Evolutionary conservation across 2,797 vertebrate genomes (phyloP).

Genomic region (Platalea minor): DNA sequence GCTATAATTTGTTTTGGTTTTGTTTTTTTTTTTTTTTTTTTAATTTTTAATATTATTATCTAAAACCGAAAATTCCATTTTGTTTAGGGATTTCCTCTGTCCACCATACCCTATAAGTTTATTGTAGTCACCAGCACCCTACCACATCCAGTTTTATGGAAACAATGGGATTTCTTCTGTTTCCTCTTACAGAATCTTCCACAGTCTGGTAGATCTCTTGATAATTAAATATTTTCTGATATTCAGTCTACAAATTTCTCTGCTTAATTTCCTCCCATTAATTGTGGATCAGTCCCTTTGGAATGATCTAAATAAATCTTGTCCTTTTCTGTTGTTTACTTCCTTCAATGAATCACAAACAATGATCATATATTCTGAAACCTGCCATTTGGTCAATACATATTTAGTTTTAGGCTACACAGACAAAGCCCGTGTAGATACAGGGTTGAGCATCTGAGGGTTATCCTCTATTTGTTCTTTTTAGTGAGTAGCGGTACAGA

Average conservation of each 20-base stretch:
- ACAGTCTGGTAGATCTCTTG: neutral
- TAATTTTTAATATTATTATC: neutral
- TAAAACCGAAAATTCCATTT: neutral
- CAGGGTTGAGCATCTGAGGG: neutral
- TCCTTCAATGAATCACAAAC: neutral
- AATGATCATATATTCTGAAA: neutral
- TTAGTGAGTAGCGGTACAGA: constrained; percentile 12
- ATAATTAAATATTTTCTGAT: neutral
- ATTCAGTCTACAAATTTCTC: neutral
- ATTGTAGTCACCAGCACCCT: neutral
- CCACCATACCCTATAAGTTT: fast-evolving
- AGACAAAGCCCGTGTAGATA: neutral
- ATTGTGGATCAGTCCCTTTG: neutral
- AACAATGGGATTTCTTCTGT: neutral
- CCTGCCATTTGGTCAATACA: neutral
- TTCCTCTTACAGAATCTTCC: neutral
- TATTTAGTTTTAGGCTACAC: neutral
- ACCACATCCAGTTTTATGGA: neutral
- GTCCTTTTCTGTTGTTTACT: neutral
- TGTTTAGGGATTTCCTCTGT: neutral
- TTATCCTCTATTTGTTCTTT: constrained; percentile 59
- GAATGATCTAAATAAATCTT: neutral
- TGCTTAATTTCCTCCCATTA: neutral
- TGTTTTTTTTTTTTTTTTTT: no score
- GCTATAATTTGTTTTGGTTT: no score